phyloP scores from a whole-genome alignment of 2,797 vertebrate species.

The Melanogrammus aeglefinus region DNA sequence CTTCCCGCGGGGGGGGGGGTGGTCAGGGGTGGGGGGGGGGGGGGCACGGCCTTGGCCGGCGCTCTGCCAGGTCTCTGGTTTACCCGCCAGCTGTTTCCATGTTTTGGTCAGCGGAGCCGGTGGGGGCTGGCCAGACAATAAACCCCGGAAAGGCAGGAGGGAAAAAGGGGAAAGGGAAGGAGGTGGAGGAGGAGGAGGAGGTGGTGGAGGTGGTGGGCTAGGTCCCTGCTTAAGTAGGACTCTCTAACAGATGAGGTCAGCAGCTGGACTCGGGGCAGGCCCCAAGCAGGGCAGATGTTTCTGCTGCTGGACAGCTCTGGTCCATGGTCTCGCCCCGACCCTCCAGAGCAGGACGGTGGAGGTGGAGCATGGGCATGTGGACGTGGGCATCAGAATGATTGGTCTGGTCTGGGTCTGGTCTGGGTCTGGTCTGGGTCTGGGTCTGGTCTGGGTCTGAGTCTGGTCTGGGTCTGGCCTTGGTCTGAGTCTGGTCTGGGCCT shows the following conservation, averaged over 20 bases:
- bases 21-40: not conserved
- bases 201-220: not conserved
- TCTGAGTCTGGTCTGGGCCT: too few relatives aligned
- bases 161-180: not conserved
- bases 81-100: constrained; percentile 68
- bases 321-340: constrained; percentile 35
- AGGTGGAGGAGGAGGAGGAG: not conserved
- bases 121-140: constrained; percentile 45
- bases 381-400: not conserved
- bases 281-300: constrained; percentile 55
- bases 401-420: not conserved
- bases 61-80: constrained; percentile 41
- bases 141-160: constrained; percentile 39
- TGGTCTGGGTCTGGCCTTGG: too few relatives aligned
- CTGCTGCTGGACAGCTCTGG: constrained; percentile 48
- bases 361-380: not conserved
- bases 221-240: constrained; percentile 31
- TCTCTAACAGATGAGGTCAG: constrained; percentile 50
- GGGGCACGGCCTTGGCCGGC: not conserved
- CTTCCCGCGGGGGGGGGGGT: constrained; percentile 23
- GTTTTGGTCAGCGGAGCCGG: constrained; percentile 57
- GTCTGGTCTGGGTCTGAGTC: too few relatives aligned
- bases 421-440: not conserved
- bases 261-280: constrained; percentile 43
- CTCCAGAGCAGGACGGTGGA: not conserved